phyloP scores from a whole-genome alignment of 1,140 invertebrate genomes.

The Reticulitermes speratus region DNA sequence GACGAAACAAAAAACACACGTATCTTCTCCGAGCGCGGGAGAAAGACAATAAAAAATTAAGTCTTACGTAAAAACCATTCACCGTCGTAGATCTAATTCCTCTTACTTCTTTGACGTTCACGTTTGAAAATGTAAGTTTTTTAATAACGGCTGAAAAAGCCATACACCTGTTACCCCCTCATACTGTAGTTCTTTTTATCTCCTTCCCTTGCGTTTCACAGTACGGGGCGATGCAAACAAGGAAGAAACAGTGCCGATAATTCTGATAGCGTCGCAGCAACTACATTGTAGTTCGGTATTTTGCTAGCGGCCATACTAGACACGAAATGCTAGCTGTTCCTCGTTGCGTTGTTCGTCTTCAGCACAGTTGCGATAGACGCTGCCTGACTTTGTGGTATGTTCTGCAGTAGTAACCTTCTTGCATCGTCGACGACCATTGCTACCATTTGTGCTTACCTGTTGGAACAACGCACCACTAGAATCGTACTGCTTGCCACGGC shows the following conservation, averaged over 20 bases:
- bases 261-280: neutral
- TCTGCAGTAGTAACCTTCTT: conserved; percentile 5
- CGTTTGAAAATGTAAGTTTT: neutral
- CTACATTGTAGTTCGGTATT: conserved; percentile 9
- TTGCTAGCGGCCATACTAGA: conserved; percentile 13
- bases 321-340: conserved; percentile 14
- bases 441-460: conserved; percentile 18
- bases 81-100: neutral
- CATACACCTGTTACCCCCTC: conserved; percentile 8
- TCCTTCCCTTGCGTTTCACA: neutral
- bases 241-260: neutral
- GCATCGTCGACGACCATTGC: conserved; percentile 7
- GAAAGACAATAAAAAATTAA: neutral
- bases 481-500: neutral
- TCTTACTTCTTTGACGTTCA: neutral
- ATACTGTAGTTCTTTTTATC: neutral
- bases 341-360: conserved; percentile 4
- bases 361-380: neutral
- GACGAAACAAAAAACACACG: neutral
- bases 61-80: neutral
- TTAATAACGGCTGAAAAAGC: neutral
- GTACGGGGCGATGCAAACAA: neutral
- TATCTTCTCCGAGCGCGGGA: neutral
- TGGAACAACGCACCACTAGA: conserved; percentile 1
- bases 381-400: conserved; percentile 13